Percentiles rank a stretch among this genome's conserved stretches.
Evolutionary conservation across 2,888 invertebrate species (phyloP).

Genomic region (Nycteola revayana): DNA sequence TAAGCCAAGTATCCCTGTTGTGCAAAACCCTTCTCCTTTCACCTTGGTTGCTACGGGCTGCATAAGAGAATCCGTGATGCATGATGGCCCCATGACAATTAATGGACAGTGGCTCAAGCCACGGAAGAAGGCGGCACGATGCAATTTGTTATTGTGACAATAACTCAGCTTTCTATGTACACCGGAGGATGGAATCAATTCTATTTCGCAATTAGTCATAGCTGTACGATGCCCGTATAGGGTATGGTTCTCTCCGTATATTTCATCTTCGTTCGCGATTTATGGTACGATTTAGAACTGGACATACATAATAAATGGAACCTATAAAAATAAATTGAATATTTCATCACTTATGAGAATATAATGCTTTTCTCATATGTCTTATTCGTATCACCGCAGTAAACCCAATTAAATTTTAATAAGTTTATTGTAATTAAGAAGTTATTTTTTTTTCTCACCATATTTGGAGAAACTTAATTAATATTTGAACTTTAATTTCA

Average conservation of each 20-base stretch:
- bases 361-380: too few relatives aligned
- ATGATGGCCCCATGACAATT: constrained; percentile 45
- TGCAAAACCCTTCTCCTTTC: constrained; percentile 27
- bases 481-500: constrained; percentile 1
- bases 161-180: constrained; percentile 31
- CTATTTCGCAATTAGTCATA: constrained; percentile 24
- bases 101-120: constrained; percentile 31
- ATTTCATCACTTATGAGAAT: too few relatives aligned
- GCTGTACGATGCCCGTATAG: constrained; percentile 24
- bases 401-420: too few relatives aligned
- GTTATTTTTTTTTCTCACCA: background rate
- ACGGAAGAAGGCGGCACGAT: constrained; percentile 29
- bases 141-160: constrained; percentile 31
- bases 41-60: constrained; percentile 30
- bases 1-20: constrained; percentile 11
- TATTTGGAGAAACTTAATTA: constrained; percentile 4
- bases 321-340: too few relatives aligned
- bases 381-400: too few relatives aligned
- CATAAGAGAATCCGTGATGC: constrained; percentile 39
- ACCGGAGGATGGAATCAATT: constrained; percentile 32
- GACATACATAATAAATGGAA: too few relatives aligned
- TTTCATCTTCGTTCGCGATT: background rate
- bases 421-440: too few relatives aligned
- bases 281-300: background rate
- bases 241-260: constrained; percentile 3